Evolutionary conservation across 92 coral and sea anemone genomes (phyloP).

Genomic region (Siderastrea siderea): DNA sequence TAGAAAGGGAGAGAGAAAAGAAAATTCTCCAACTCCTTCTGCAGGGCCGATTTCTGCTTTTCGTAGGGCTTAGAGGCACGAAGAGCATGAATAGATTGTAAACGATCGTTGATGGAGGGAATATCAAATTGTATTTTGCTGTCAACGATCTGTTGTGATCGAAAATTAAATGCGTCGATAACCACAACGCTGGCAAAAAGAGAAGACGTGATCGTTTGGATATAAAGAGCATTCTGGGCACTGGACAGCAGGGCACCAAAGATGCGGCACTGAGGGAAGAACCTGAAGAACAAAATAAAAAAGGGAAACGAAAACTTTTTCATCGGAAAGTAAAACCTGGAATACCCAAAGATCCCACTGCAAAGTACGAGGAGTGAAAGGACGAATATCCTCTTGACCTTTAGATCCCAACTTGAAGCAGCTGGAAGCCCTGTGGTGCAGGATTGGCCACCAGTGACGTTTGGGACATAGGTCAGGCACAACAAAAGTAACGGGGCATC

Average conservation of each 20-base stretch:
- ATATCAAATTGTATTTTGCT: neutral
- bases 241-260: neutral
- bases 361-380: neutral
- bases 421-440: slow-evolving; percentile 6
- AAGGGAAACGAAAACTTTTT: too few species aligned
- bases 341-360: too few species aligned
- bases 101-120: neutral
- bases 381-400: slow-evolving; percentile 3
- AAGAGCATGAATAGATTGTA: neutral
- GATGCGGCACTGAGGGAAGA: slow-evolving; percentile 1
- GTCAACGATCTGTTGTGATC: neutral
- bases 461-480: too few species aligned
- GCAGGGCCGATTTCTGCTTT: too few species aligned
- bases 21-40: too few species aligned
- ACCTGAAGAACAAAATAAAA: too few species aligned
- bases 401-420: slow-evolving; percentile 20
- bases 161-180: neutral
- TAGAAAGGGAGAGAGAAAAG: too few species aligned
- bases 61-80: too few species aligned
- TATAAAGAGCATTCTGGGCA: neutral
- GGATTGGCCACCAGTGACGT: neutral
- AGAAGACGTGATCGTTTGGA: slow-evolving; percentile 30
- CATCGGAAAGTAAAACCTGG: too few species aligned
- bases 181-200: neutral
- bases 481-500: too few species aligned